Evolutionary conservation across 2,797 vertebrate species (phyloP).

Genomic region (Platyrinchus mystaceus): DNA sequence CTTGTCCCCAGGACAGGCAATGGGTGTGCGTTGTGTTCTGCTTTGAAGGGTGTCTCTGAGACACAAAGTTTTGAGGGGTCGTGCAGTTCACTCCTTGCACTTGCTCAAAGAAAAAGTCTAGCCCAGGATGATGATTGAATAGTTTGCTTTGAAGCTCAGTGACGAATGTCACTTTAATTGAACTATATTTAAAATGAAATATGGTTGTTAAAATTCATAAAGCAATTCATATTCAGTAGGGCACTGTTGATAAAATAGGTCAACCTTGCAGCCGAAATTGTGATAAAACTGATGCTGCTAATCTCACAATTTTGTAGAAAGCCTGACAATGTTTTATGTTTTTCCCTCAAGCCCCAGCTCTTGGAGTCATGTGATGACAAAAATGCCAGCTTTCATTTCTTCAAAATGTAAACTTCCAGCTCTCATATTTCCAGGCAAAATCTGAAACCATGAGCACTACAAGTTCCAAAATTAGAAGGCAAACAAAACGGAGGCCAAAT

Average conservation of each 20-base stretch:
- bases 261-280: constrained; percentile 37
- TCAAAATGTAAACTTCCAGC: constrained; percentile 64
- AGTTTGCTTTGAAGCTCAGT: constrained; percentile 12
- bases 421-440: constrained; percentile 59
- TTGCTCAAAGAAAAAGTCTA: background rate
- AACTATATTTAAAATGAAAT: constrained; percentile 46
- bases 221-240: constrained; percentile 51
- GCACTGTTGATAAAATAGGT: constrained; percentile 55
- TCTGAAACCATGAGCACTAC: constrained; percentile 50
- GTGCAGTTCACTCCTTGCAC: background rate
- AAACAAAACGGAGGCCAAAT: constrained; percentile 62
- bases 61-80: background rate
- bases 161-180: background rate
- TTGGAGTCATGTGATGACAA: constrained; percentile 60
- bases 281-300: constrained; percentile 41
- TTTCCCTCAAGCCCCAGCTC: constrained; percentile 48
- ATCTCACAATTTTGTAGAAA: constrained; percentile 51
- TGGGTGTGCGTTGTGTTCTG: rapidly evolving
- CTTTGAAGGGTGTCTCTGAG: background rate
- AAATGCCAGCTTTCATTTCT: constrained; percentile 61
- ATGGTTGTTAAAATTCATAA: constrained; percentile 54
- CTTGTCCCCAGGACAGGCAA: background rate
- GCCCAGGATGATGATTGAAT: background rate
- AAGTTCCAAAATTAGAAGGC: constrained; percentile 67
- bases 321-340: constrained; percentile 43